A percentile compares a stretch with the other conserved stretches of the same genome.
Conservation (phyloP, 2,113 vertebrate species). For the Malurus alboscapulatus region DNA sequence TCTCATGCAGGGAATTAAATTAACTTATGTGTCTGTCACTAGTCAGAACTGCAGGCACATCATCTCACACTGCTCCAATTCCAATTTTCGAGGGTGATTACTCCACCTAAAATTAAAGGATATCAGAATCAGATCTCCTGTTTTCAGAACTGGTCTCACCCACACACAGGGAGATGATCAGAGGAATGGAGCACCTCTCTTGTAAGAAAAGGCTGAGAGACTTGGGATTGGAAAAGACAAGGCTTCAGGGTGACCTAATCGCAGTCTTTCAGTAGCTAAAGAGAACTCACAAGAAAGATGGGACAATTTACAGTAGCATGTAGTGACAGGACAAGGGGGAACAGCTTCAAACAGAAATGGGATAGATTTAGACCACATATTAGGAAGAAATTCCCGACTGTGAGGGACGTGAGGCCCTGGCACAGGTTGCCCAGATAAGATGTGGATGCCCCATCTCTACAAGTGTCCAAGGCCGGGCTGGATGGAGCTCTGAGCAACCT, state of each 20-base stretch:
- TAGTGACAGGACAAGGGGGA: background rate
- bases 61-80: background rate
- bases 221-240: background rate
- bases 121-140: background rate
- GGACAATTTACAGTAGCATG: background rate
- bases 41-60: background rate
- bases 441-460: too few relatives aligned
- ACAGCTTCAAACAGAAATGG: background rate
- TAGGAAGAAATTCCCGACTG: background rate
- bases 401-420: background rate
- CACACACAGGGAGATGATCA: background rate
- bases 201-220: background rate
- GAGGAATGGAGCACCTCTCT: background rate
- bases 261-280: background rate
- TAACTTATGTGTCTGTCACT: background rate
- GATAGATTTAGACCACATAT: background rate
- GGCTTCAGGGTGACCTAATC: background rate
- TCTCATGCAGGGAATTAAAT: conserved; percentile 9
- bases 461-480: background rate
- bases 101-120: background rate
- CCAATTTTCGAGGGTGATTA: background rate
- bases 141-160: background rate
- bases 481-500: background rate
- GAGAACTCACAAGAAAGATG: background rate
- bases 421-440: background rate